Percentiles rank a stretch among this genome's conserved stretches.
These are phyloP conservation scores for Cercopithecus diana DNA, from an alignment of 2,797 vertebrate genomes.

Conservation along the genomic window DNA sequence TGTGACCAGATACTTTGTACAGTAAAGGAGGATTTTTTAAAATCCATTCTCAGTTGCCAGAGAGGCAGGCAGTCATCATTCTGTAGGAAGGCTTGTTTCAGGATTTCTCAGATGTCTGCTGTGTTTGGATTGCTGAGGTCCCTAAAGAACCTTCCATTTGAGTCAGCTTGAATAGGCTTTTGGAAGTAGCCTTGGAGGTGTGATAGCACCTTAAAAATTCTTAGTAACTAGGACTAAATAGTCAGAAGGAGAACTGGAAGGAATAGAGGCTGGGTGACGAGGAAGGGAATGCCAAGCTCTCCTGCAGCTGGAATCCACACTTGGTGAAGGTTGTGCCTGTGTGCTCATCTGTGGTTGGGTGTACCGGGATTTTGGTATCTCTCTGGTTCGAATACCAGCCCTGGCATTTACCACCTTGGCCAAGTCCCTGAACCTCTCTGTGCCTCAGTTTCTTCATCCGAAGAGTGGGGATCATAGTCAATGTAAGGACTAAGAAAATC, in stretches of 20 bases:
- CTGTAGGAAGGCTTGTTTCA: neutral
- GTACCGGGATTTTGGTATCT: neutral
- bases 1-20: neutral
- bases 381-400: neutral
- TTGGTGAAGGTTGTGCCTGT: neutral
- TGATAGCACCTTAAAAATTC: neutral
- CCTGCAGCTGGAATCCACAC: neutral
- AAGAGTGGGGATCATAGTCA: neutral
- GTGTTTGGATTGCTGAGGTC: neutral
- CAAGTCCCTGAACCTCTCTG: neutral
- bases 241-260: neutral
- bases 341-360: neutral
- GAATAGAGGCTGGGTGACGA: neutral
- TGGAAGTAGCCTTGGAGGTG: neutral
- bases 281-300: fast-evolving
- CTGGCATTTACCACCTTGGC: neutral
- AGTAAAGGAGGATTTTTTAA: neutral
- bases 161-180: neutral
- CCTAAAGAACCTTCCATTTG: neutral
- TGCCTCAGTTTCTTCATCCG: neutral
- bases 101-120: neutral
- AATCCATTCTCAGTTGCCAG: neutral
- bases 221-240: neutral
- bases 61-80: neutral
- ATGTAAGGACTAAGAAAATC: neutral